Base-by-base conservation (phyloP, 1,140 invertebrate species). In the Asbolus verrucosus region DNA sequence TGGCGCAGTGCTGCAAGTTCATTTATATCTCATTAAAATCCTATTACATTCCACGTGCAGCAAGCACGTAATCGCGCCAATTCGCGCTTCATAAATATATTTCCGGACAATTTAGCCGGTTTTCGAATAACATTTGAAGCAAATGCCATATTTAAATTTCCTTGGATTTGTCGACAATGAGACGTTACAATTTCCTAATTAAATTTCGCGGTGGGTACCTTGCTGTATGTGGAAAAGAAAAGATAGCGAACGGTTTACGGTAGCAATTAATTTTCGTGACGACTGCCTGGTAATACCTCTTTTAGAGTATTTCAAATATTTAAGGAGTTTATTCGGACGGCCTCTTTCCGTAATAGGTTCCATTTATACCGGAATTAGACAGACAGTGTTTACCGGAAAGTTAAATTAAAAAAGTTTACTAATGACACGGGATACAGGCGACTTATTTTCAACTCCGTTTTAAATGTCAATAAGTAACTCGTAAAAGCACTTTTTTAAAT, bases 361-460 rank as follows among this genome's bases (percentile, higher is more conserved):
- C 46, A 27, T 54, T 54, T 54, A 54, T 54, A 54, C n/a, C 11
- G 46, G 19, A 54, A 54, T 54, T 54, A 30, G 46, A 54, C 46
- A 30, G 46, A 46, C 46, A 27, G 46, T 54, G 21, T 54, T 54
- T 54, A 54, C 46, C 19, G 21, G 46, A 54, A 54, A 54, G 46
- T 54, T 54, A 54, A 54, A 54, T 54, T 54, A 54, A 54, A 54
- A 54, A 54, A 54, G 46, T 54, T 54, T 27, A 54, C 46, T 54
- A 54, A 54, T 54, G 46, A 54, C 9, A 11, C 0, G 11, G 21
- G 27, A 27, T 54, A 9, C 46, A 54, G 46, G 9, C 19, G 11
- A 24, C 21, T 54, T 6, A 11, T 54, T 50, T 27, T 30, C 46
- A 14, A 54, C 46, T 54, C 18, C 18, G 11, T 50, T n/a, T 54